Conservation (phyloP, 2,797 vertebrate genomes). For the Morelia viridis region DNA sequence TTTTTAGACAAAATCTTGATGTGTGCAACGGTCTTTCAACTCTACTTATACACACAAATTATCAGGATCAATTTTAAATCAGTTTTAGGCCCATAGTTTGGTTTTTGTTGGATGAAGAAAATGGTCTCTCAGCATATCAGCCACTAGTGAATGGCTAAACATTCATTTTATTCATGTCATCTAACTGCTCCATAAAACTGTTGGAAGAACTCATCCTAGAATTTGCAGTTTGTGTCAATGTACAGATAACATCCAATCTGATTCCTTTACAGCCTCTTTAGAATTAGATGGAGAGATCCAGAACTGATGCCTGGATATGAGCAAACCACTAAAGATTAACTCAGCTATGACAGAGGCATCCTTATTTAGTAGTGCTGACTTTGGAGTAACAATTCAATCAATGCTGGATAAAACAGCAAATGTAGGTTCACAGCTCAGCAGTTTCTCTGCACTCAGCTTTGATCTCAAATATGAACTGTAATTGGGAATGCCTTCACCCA, state of each 20-base stretch:
- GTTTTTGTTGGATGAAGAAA: background rate
- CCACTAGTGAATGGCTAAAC: background rate
- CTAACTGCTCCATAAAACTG: background rate
- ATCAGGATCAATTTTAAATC: background rate
- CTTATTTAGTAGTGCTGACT: background rate
- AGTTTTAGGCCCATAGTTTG: background rate
- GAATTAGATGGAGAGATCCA: background rate
- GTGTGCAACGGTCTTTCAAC: background rate
- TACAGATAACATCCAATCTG: background rate
- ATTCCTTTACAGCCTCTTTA: background rate
- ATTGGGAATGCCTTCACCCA: background rate
- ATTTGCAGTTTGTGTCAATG: background rate
- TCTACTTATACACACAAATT: background rate
- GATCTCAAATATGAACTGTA: background rate
- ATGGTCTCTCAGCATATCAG: background rate
- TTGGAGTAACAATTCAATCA: background rate
- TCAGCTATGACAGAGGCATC: background rate
- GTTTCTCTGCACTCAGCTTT: background rate
- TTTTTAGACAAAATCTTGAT: background rate
- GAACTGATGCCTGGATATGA: background rate
- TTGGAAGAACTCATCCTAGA: background rate
- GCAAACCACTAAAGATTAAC: background rate
- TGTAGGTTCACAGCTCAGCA: background rate
- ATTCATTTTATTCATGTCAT: background rate
- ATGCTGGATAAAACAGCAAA: background rate